Conservation (phyloP, 92 coral and sea anemone species). For the Porites evermanni region DNA sequence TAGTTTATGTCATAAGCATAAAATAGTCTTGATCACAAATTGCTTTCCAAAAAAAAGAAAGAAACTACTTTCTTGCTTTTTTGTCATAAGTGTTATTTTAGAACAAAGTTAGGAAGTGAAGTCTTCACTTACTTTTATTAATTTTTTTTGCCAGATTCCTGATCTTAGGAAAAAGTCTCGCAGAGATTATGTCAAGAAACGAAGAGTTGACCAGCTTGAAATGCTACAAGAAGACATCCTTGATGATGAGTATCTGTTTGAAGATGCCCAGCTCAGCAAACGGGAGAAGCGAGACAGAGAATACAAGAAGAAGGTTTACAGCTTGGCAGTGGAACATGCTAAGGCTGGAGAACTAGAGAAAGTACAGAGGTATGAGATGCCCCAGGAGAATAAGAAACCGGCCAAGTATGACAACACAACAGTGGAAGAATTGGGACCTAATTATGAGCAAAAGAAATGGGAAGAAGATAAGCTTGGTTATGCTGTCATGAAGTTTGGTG, state of each 20-base stretch:
- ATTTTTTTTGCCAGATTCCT: slow-evolving; percentile 70
- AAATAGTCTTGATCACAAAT: too few relatives aligned
- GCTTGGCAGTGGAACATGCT: slow-evolving; percentile 85
- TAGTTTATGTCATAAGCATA: too few relatives aligned
- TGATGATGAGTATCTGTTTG: slow-evolving; percentile 95
- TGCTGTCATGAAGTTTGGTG: slow-evolving; percentile 99
- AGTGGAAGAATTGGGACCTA: slow-evolving; percentile 93
- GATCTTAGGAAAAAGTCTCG: slow-evolving; percentile 93
- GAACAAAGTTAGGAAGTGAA: too few relatives aligned
- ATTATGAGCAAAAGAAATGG: slow-evolving; percentile 98
- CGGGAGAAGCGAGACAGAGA: slow-evolving; percentile 83
- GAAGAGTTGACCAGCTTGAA: slow-evolving; percentile 91
- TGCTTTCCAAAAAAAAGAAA: too few relatives aligned
- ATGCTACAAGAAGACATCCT: slow-evolving; percentile 91
- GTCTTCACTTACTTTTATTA: too few relatives aligned
- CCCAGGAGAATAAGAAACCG: slow-evolving; percentile 88
- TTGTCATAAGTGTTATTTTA: too few relatives aligned
- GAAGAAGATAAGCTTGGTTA: slow-evolving; percentile 97
- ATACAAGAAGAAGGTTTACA: slow-evolving; percentile 88
- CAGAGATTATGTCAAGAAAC: slow-evolving; percentile 92
- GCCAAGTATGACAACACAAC: slow-evolving; percentile 95
- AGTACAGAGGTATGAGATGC: slow-evolving; percentile 89
- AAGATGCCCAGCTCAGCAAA: slow-evolving; percentile 69
- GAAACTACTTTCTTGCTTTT: too few relatives aligned
- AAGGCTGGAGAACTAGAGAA: slow-evolving; percentile 92